A percentile compares a stretch with the other conserved stretches of the same genome.
Conservation (phyloP, 2,113 vertebrate genomes). For the Cyrtonyx montezumae region DNA sequence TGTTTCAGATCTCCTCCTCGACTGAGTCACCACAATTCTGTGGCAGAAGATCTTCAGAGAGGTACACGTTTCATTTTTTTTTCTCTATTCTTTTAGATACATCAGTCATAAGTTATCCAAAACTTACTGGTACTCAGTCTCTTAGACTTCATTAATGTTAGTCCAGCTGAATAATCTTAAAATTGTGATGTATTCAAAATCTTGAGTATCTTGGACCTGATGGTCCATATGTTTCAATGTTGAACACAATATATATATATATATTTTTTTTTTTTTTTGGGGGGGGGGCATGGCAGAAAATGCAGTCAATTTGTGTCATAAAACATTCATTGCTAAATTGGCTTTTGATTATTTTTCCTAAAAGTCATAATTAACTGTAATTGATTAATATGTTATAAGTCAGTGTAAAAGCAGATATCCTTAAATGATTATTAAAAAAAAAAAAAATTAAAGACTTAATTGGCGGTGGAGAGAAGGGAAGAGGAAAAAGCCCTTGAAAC, state of each 20-base stretch:
- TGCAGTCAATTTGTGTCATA: neutral
- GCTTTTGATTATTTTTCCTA: neutral
- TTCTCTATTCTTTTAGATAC: neutral
- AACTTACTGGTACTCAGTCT: neutral
- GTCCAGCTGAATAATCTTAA: neutral
- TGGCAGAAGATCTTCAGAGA: neutral
- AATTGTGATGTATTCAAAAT: neutral
- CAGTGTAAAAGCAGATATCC: neutral
- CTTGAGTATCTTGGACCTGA: neutral
- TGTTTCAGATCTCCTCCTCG: neutral
- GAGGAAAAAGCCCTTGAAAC: neutral
- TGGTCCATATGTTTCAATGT: neutral
- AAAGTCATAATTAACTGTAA: neutral
- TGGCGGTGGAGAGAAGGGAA: neutral
- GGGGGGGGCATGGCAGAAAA: neutral
- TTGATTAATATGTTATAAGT: neutral
- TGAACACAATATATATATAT: neutral
- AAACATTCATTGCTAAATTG: neutral
- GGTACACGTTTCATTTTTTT: neutral
- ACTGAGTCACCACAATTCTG: neutral
- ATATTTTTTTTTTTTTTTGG: neutral
- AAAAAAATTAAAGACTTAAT: neutral
- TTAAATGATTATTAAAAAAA: neutral
- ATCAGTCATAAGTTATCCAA: neutral
- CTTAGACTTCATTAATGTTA: neutral